Evolutionary conservation across 1,140 invertebrate genomes (phyloP).

Genomic region (Drosophila saltans): DNA sequence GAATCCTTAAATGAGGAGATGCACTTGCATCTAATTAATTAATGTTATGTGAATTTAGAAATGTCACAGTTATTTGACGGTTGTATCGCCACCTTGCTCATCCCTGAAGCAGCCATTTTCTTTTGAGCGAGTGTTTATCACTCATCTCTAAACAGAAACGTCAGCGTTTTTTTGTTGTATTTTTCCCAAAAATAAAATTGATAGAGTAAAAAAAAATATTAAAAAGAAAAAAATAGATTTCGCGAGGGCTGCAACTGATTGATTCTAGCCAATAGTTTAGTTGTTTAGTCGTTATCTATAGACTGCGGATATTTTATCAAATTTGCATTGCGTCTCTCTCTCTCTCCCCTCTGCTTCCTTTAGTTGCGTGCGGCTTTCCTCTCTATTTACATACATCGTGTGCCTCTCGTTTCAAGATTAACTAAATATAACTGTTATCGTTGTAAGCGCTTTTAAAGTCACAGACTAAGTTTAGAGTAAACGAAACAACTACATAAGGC

Average conservation of each 20-base stretch:
- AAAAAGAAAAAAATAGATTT: not conserved
- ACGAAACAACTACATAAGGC: constrained; percentile 58
- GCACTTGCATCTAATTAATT: not conserved
- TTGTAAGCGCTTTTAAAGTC: constrained; percentile 47
- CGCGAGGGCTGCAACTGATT: not conserved
- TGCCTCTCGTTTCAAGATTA: constrained; percentile 41
- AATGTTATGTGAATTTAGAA: not conserved
- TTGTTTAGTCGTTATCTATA: constrained; percentile 15
- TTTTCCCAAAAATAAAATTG: constrained; percentile 43
- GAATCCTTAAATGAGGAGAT: not conserved
- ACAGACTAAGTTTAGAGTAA: constrained; percentile 39
- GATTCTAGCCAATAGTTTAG: not conserved
- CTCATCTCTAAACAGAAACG: constrained; percentile 53
- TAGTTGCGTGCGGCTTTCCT: not conserved
- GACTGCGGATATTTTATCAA: constrained; percentile 16
- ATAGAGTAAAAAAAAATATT: constrained; percentile 13
- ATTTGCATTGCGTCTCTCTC: not conserved
- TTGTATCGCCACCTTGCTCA: not conserved
- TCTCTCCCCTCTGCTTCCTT: not conserved
- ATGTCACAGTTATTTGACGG: not conserved
- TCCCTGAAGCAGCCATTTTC: constrained; percentile 66
- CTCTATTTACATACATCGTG: constrained; percentile 8
- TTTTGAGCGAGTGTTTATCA: constrained; percentile 40
- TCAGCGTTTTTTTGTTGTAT: constrained; percentile 54
- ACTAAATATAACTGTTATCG: constrained; percentile 24